Evolutionary conservation across 2,888 invertebrate species (phyloP).

Genomic region (Ormyrus nitidulus): DNA sequence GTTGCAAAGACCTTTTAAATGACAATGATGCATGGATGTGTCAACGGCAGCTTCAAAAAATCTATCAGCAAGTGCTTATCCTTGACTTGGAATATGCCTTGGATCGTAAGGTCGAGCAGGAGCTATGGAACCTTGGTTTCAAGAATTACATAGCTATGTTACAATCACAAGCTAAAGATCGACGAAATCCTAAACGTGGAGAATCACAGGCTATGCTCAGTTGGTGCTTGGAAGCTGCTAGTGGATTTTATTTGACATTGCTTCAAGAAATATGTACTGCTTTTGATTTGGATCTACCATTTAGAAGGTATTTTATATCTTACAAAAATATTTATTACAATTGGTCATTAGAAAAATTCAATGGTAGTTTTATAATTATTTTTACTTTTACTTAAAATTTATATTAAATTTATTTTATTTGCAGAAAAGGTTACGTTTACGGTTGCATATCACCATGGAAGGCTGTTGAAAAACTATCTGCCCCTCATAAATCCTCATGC

Average conservation of each 20-base stretch:
- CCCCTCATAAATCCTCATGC: constrained; percentile 83
- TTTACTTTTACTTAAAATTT: background rate
- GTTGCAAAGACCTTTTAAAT: constrained; percentile 78
- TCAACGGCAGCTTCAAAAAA: constrained; percentile 75
- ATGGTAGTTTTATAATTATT: background rate
- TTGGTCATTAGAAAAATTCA: background rate
- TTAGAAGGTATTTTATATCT: constrained; percentile 76
- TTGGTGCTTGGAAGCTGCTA: constrained; percentile 89
- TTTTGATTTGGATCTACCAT: constrained; percentile 88
- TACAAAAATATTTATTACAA: background rate
- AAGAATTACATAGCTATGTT: constrained; percentile 90
- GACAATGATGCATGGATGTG: constrained; percentile 77
- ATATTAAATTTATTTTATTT: constrained; percentile 27
- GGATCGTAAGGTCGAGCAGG: constrained; percentile 92
- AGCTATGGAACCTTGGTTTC: constrained; percentile 92
- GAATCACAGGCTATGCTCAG: constrained; percentile 87
- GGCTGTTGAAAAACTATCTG: constrained; percentile 69
- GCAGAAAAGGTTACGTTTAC: constrained; percentile 75
- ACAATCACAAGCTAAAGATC: constrained; percentile 87
- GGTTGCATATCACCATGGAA: constrained; percentile 76
- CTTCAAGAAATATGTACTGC: constrained; percentile 89
- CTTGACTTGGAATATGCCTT: constrained; percentile 90
- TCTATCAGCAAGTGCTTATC: constrained; percentile 80
- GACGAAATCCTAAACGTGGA: constrained; percentile 85
- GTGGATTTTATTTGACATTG: constrained; percentile 89